A percentile compares a stretch with the other conserved stretches of the same genome.
Evolutionary conservation across 2,797 vertebrate species (phyloP).

Genomic region (Gymnothorax javanicus): DNA sequence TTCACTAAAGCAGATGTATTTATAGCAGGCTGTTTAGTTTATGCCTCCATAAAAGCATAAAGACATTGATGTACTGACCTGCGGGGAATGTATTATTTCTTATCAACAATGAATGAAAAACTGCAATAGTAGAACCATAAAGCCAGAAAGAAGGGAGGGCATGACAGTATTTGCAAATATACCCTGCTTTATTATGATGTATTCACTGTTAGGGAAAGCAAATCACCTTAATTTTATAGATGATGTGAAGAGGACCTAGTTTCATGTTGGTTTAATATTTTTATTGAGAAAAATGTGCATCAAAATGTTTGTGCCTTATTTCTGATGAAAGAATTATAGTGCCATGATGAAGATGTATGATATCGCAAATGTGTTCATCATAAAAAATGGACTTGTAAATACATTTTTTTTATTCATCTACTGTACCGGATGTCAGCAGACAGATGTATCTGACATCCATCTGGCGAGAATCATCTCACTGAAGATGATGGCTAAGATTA

Average conservation of each 20-base stretch:
- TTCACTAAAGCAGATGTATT: no score
- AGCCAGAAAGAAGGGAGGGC: neutral
- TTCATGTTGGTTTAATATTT: neutral
- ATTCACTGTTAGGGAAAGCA: neutral
- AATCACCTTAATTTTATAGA: neutral
- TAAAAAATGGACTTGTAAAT: neutral
- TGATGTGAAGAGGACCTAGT: neutral
- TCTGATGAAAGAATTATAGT: neutral
- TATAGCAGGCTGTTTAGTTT: no score
- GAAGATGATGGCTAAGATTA: constrained; percentile 7
- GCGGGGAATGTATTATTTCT: neutral
- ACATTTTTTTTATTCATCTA: neutral
- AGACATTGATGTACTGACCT: no score
- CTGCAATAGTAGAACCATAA: neutral
- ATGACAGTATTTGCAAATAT: neutral
- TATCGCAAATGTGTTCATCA: neutral
- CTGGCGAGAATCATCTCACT: neutral
- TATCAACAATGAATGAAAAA: neutral
- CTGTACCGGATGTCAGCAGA: neutral
- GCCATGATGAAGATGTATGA: neutral
- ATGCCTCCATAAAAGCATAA: no score
- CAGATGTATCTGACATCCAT: neutral
- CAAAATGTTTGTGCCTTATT: neutral
- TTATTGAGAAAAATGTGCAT: neutral
- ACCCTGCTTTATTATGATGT: neutral